Conservation (phyloP, 1,140 invertebrate species). For the Cotesia chilonis region DNA sequence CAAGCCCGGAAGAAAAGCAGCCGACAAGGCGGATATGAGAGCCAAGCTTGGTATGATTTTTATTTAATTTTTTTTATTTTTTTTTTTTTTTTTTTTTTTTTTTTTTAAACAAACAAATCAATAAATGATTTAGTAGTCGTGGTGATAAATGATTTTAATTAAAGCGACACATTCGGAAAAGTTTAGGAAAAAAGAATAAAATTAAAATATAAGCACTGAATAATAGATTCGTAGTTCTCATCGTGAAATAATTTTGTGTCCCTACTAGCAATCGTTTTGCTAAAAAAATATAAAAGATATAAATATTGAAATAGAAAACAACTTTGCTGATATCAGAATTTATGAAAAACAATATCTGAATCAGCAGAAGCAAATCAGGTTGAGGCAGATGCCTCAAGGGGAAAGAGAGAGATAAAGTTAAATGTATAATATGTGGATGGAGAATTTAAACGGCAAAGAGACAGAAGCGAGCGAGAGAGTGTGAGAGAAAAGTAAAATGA, state of each 20-base stretch:
- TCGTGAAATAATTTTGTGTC: not conserved
- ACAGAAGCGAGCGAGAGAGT: too few species aligned
- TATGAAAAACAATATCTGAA: conserved; percentile 15
- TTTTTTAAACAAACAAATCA: not conserved
- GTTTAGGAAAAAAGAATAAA: not conserved
- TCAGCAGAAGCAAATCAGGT: not conserved
- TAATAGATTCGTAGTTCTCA: conserved; percentile 4
- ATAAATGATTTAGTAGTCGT: not conserved
- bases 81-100: too few species aligned
- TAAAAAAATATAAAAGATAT: conserved; percentile 4
- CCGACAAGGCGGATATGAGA: conserved; percentile 92
- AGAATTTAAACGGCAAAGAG: too few species aligned
- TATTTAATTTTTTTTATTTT: too few species aligned
- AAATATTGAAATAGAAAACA: not conserved
- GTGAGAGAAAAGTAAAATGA: too few species aligned
- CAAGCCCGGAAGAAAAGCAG: conserved; percentile 85
- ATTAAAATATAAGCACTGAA: conserved; percentile 5
- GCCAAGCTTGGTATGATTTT: conserved; percentile 82
- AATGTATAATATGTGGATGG: not conserved
- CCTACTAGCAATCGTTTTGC: not conserved
- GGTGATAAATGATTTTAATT: not conserved
- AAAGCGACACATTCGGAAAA: too few species aligned
- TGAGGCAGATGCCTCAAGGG: not conserved
- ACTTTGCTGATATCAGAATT: not conserved
- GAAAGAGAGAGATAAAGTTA: not conserved